Evolutionary conservation across 2,797 vertebrate species (phyloP).

Genomic region (Anabas testudineus): DNA sequence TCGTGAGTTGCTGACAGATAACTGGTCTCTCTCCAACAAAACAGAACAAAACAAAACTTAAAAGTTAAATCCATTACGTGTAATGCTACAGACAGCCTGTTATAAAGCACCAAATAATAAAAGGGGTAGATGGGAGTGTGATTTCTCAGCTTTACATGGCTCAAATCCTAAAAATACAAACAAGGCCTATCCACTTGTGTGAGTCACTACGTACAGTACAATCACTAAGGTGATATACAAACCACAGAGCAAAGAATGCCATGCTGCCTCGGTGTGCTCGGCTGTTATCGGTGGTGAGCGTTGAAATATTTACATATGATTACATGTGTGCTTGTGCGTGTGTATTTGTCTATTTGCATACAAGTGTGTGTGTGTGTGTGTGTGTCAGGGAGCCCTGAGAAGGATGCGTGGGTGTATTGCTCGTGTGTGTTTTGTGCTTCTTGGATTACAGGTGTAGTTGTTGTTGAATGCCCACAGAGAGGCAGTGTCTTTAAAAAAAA

Average conservation of each 20-base stretch:
- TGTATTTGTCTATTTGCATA: conserved; percentile 37
- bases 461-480: conserved; percentile 9
- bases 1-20: conserved; percentile 26
- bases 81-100: conserved; percentile 61
- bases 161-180: conserved; percentile 69
- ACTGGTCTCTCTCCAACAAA: conserved; percentile 28
- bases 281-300: conserved; percentile 25
- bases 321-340: conserved; percentile 32
- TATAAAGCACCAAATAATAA: conserved; percentile 59
- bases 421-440: conserved; percentile 77
- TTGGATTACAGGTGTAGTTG: conserved; percentile 45
- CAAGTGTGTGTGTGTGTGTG: conserved; percentile 41
- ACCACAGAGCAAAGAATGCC: conserved; percentile 29
- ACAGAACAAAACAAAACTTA: conserved; percentile 12
- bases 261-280: conserved; percentile 49
- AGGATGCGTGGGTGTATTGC: conserved; percentile 65
- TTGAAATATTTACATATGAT: conserved; percentile 57
- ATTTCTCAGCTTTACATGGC: conserved; percentile 59
- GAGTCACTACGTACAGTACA: conserved; percentile 52
- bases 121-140: conserved; percentile 15
- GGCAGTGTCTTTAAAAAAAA: conserved; percentile 16
- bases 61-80: conserved; percentile 43
- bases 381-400: conserved; percentile 81
- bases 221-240: conserved; percentile 34
- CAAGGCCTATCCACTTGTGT: conserved; percentile 45